Base-by-base conservation (phyloP, 2,113 vertebrate genomes). In the Podarcis muralis region DNA sequence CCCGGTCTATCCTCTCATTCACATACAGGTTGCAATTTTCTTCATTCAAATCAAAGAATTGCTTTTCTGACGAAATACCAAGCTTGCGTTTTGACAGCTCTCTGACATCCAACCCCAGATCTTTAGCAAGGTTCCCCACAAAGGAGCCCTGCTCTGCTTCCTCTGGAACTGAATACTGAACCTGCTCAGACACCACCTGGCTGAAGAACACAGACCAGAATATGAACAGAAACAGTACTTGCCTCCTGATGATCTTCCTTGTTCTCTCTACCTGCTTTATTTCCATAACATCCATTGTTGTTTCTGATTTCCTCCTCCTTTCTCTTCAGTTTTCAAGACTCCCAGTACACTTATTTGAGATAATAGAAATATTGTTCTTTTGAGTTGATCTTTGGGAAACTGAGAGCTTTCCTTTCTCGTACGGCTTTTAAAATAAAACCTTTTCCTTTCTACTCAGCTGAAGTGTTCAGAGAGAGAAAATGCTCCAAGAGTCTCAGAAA, bases 151-250 rank as follows among this genome's bases (percentile, higher is more conserved):
- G 89, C 48, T 83, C 3, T 83, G 81, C 81, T 23, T 83, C 81
- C 15, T 83, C 81, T 16, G 81, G 62, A 68, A 83, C 27, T 23
- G 62, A 83, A 40, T 83, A 83, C 1, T 83, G 35, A 35, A 83
- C 68, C 35, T 83, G 62, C 25, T 35, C 81, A 68, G 32, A 83
- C 37, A 30, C 11, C 8, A 12, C 13, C 35, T 68, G 35, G 62
- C 81, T 68, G 7, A 3, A 2, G 6, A 37, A 16, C 32, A 27
- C 6, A 4, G 68, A 89, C 27, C 92, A 43, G 78, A 95, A 78
- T 66, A 68, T 27, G 23, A 83, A 12, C 3, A 83, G 82, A 72
- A 95, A 87, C 48, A 91, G 27, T 94, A 94, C 94, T 88, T 96
- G 35, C 35, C 32, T 25, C 6, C 30, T 62, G 5, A 30, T 76